phyloP scores from a whole-genome alignment of 2,797 vertebrate species.

The Rhabdomys pumilio region DNA sequence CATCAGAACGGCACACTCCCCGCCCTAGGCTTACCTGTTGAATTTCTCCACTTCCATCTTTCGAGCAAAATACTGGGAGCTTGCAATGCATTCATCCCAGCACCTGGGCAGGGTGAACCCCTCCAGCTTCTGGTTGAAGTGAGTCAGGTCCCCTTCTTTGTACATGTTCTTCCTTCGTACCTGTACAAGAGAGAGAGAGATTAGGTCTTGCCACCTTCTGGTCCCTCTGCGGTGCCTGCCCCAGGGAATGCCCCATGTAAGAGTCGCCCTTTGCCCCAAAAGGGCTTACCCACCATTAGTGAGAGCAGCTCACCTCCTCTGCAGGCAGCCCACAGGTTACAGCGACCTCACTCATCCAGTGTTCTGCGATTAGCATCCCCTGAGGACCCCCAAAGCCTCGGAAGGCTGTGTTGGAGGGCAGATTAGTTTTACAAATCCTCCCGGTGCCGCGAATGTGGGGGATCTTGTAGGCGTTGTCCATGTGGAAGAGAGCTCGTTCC shows the following conservation, averaged over 20 bases:
- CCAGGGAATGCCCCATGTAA: neutral
- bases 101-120: slow-evolving; percentile 93
- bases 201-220: neutral
- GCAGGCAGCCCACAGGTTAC: slow-evolving; percentile 90
- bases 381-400: slow-evolving; percentile 97
- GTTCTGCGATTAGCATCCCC: slow-evolving; percentile 95
- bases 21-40: slow-evolving; percentile 91
- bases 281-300: neutral
- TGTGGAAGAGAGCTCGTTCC: slow-evolving; percentile 95
- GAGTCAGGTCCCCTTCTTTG: slow-evolving; percentile 93
- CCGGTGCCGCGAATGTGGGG: slow-evolving; percentile 93
- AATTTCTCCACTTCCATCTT: slow-evolving; percentile 90
- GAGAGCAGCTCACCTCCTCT: slow-evolving; percentile 91
- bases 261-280: neutral
- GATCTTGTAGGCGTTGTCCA: slow-evolving; percentile 96
- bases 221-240: neutral
- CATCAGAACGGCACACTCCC: accelerated
- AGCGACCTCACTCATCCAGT: slow-evolving; percentile 95
- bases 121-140: slow-evolving; percentile 94
- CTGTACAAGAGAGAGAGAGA: slow-evolving; percentile 87
- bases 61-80: slow-evolving; percentile 90
- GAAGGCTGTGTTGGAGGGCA: slow-evolving; percentile 97
- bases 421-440: slow-evolving; percentile 94
- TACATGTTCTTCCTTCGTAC: slow-evolving; percentile 95
- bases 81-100: slow-evolving; percentile 96